Conservation (phyloP, 2,113 vertebrate species). For the Sturnira hondurensis region DNA sequence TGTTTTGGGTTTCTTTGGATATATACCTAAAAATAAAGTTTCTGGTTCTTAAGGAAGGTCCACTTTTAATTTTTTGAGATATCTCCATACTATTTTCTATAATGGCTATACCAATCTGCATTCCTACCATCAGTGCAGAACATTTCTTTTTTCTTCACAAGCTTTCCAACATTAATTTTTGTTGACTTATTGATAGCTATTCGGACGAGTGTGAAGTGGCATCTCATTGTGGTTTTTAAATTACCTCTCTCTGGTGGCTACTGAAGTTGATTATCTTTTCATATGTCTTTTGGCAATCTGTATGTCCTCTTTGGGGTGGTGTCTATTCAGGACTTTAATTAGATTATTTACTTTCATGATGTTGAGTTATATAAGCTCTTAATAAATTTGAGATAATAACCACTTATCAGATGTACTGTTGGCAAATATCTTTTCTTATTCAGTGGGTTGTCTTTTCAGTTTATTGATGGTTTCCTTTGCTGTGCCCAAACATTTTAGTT, state of each 20-base stretch:
- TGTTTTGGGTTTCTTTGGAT: not conserved
- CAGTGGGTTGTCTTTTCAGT: not conserved
- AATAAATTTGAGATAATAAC: not conserved
- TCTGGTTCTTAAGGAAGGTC: not conserved
- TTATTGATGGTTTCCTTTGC: not conserved
- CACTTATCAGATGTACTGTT: not conserved
- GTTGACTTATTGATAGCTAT: not conserved
- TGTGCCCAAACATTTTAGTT: not conserved
- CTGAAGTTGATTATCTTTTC: not conserved
- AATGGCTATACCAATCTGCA: not conserved
- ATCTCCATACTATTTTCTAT: not conserved
- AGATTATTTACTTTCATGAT: not conserved
- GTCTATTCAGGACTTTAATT: not conserved
- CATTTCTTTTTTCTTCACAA: not conserved
- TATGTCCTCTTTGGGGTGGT: not conserved
- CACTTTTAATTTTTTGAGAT: not conserved
- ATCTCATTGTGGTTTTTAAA: not conserved
- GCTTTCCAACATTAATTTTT: not conserved
- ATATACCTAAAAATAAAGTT: not conserved
- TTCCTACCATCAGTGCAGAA: not conserved
- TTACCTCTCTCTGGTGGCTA: not conserved
- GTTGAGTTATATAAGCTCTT: not conserved
- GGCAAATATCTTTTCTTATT: not conserved
- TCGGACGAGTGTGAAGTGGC: not conserved
- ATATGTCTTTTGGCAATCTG: not conserved